phyloP scores from a whole-genome alignment of 1,140 invertebrate species.

The Sinella curviseta region DNA sequence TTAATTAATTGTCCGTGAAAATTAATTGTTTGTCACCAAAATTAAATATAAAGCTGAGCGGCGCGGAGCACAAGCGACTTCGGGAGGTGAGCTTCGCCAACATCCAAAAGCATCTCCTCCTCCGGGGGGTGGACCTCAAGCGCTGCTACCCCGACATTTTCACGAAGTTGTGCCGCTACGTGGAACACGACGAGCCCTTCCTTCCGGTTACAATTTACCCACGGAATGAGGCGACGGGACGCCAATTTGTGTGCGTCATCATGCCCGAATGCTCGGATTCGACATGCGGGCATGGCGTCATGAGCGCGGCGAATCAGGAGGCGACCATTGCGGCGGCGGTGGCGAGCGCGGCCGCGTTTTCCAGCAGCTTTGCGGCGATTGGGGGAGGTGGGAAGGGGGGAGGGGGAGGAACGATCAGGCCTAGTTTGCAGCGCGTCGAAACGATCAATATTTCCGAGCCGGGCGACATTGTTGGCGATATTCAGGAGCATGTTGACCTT shows the following conservation, averaged over 20 bases:
- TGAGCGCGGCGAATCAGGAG: conserved; percentile 8
- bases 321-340: neutral
- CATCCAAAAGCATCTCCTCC: conserved; percentile 73
- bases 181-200: conserved; percentile 76
- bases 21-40: too few relatives aligned
- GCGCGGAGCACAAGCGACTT: conserved; percentile 62
- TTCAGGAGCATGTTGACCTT: neutral
- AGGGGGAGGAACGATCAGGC: conserved; percentile 24
- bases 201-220: conserved; percentile 87
- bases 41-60: conserved; percentile 47
- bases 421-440: neutral
- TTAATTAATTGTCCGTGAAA: too few relatives aligned
- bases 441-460: conserved; percentile 33
- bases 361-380: too few relatives aligned
- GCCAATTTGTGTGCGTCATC: conserved; percentile 87
- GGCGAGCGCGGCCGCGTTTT: neutral
- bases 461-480: neutral
- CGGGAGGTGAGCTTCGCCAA: conserved; percentile 78
- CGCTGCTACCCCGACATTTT: conserved; percentile 74
- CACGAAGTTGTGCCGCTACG: conserved; percentile 75
- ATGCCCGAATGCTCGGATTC: conserved; percentile 68
- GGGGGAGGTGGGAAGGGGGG: neutral
- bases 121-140: conserved; percentile 74
- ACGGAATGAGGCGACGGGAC: conserved; percentile 72
- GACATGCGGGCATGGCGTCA: neutral